Base-by-base conservation (phyloP, 1,140 invertebrate genomes). In the Sipha flava region DNA sequence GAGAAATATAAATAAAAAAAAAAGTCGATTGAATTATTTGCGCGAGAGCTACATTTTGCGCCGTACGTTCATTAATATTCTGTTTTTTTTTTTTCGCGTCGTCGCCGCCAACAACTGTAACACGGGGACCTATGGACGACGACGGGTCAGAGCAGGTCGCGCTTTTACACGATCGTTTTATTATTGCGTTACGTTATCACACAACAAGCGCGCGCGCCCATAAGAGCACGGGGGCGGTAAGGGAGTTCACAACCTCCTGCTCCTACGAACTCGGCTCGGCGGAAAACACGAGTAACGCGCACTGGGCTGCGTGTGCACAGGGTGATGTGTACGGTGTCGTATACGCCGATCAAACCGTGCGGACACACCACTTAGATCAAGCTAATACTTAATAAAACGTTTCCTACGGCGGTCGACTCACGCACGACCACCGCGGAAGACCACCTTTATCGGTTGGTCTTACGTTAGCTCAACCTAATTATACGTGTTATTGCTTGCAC, bases 121-220 rank as follows among this genome's bases (percentile, higher is more conserved):
- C 70, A 73, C 72, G 52, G n/a, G n/a, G n/a, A 31, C 18, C 12
- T 18, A 4, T 45, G 26, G 14, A 31, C n/a, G n/a, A 34, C 49
- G 34, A 9, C 3, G 72, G 72, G 72, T 75, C 47, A 75, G 49
- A 12, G 47, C 47, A 52, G 72, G 72, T 75, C 72, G 52, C 72
- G 9, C 52, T 40, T 75, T 75, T 75, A 75, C 49, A 75, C 47
- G 72, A 75, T 49, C 37, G 37, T 57, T 75, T 75, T 43, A 75
- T 57, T 75, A 57, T 75, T 57, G 72, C 72, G 49, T 54, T 37
- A 73, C 37, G 3, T 40, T 73, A 40, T 72, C 23, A 40, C n/a
- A 26, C 68, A 72, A 72, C 70, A 52, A 12, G 23, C 31, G 23
- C 49, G 1, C n/a, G 6, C 31, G 1, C 23, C 12, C 26, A 16